phyloP scores from a whole-genome alignment of 2,888 invertebrate species.

The Seira ritae region DNA sequence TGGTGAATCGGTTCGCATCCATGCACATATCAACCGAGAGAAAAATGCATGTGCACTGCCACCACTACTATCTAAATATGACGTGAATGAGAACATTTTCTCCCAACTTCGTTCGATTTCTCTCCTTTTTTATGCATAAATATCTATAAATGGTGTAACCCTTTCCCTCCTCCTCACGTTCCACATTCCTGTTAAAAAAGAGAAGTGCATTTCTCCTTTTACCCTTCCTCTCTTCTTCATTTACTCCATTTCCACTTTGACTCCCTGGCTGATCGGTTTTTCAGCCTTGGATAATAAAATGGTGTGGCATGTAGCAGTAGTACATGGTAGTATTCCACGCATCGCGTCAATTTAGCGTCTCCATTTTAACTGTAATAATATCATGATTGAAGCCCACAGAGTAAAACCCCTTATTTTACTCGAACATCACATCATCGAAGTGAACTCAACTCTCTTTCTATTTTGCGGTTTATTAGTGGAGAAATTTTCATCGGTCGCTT shows the following conservation, averaged over 20 bases:
- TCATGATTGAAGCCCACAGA: slow-evolving; percentile 47
- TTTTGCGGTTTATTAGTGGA: slow-evolving; percentile 60
- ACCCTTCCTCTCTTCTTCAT: slow-evolving; percentile 17
- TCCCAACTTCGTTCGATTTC: too few relatives aligned
- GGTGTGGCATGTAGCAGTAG: background rate
- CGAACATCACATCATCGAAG: slow-evolving; percentile 1
- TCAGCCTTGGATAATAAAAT: background rate
- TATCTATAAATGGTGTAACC: too few relatives aligned
- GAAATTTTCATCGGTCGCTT: slow-evolving; percentile 47
- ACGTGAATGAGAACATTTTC: too few relatives aligned
- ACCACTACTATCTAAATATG: too few relatives aligned
- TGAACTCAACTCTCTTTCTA: slow-evolving; percentile 4
- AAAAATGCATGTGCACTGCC: slow-evolving; percentile 48
- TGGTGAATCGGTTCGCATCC: slow-evolving; percentile 61
- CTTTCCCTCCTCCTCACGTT: slow-evolving; percentile 27
- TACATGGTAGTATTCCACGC: background rate
- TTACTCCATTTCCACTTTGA: slow-evolving; percentile 2
- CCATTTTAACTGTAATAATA: slow-evolving; percentile 57
- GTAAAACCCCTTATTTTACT: slow-evolving; percentile 3
- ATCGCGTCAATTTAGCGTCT: slow-evolving; percentile 53
- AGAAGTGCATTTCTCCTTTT: slow-evolving; percentile 4
- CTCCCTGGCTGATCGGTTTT: slow-evolving; percentile 25
- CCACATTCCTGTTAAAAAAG: too few relatives aligned
- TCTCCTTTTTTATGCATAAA: slow-evolving; percentile 51
- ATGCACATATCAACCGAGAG: slow-evolving; percentile 53